These are phyloP conservation scores for Semibalanus balanoides DNA, from an alignment of 1,140 invertebrate genomes.

Conservation along the genomic window DNA sequence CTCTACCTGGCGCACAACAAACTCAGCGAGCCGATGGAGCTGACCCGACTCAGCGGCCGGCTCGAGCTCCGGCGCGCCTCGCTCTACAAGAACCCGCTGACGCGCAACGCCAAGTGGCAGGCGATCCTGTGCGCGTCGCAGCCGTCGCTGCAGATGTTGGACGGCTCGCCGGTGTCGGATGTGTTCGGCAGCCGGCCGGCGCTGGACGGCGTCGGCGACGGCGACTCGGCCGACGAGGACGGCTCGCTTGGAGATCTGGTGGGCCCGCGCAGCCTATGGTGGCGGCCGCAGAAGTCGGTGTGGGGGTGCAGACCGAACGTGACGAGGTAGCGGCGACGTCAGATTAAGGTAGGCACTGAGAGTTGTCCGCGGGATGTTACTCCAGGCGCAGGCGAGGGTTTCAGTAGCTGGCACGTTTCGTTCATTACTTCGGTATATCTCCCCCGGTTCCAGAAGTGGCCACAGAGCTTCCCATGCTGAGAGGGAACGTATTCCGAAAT, in stretches of 20 bases:
- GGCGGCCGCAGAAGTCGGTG: not conserved
- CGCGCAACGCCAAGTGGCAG: not conserved
- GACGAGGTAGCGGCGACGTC: too few relatives aligned
- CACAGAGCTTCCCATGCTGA: too few relatives aligned
- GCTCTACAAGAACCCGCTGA: conserved; percentile 1
- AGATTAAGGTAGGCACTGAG: too few relatives aligned
- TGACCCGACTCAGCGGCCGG: not conserved
- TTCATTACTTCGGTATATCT: too few relatives aligned
- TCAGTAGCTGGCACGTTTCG: too few relatives aligned
- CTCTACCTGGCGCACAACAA: not conserved
- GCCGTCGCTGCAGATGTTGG: not conserved
- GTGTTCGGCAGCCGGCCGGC: not conserved
- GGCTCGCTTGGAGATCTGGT: not conserved
- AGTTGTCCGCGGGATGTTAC: too few relatives aligned
- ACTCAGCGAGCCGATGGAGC: not conserved
- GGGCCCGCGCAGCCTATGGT: not conserved
- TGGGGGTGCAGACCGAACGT: not conserved
- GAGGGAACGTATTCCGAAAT: too few relatives aligned
- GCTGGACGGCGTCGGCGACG: not conserved
- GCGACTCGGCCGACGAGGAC: not conserved
- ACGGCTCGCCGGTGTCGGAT: not conserved
- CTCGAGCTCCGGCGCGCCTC: not conserved
- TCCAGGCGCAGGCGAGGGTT: too few relatives aligned
- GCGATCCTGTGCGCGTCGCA: not conserved
- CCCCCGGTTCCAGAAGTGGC: too few relatives aligned